These are phyloP conservation scores for Psammodynastes pulverulentus DNA, from an alignment of 2,113 vertebrate genomes.

Conservation along the genomic window DNA sequence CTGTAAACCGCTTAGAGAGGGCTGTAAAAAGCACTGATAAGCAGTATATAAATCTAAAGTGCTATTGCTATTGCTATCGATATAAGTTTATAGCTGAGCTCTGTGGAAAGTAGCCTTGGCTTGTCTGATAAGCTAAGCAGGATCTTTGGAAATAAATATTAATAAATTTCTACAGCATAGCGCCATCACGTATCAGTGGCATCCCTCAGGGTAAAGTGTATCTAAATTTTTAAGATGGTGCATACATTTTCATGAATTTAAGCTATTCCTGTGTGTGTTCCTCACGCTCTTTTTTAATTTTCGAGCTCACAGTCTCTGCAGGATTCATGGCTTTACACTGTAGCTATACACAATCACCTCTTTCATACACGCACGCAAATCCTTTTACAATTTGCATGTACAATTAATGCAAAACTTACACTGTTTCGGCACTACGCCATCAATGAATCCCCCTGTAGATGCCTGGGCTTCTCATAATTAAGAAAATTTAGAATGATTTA, in stretches of 20 bases:
- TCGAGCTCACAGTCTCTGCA: neutral
- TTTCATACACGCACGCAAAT: neutral
- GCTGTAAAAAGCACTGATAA: no score
- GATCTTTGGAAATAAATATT: neutral
- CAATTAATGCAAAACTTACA: neutral
- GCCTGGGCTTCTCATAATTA: neutral
- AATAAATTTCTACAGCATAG: neutral
- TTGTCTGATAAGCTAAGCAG: neutral
- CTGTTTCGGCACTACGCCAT: neutral
- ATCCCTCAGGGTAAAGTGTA: neutral
- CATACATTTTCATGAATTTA: neutral
- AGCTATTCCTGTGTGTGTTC: neutral
- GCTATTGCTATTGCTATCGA: no score
- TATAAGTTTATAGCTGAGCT: neutral
- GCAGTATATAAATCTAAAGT: no score
- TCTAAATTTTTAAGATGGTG: neutral
- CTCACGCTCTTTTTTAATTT: neutral
- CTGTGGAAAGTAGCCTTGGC: neutral
- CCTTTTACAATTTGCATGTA: no score
- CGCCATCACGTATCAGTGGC: neutral
- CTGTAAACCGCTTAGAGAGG: no score
- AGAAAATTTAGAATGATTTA: neutral
- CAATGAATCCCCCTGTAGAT: neutral
- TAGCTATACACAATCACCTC: neutral
- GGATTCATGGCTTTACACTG: neutral